Evolutionary conservation across 2,113 vertebrate genomes (phyloP), one percentile per base, ranked within the genome.

Genomic region (Myrmecobius fasciatus): DNA sequence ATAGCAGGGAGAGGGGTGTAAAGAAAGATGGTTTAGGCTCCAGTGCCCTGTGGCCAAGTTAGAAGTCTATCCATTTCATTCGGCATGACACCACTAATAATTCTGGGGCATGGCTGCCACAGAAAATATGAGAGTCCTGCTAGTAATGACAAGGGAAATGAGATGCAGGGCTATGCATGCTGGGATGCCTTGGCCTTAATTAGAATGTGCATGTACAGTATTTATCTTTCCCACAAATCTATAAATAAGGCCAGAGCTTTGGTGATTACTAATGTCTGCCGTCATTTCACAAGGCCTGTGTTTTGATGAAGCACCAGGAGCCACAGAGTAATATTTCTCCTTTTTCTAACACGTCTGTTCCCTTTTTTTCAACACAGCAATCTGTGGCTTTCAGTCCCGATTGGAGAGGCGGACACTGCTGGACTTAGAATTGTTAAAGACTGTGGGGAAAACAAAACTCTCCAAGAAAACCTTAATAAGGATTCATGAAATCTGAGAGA

Each of bases 161-260:
- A 95, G 95, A 93, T 94, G 93, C 96, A 97, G 92, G 89, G 92
- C 94, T 92, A 4, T 89, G 95, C 94, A 94, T 96, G 92, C 97
- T 91, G 95, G 96, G 94, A 97, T 97, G 17, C 10, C 90, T 31
- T 67, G 89, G 95, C 89, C 95, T 97, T 98, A 97, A 96, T 97
- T 97, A 97, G 95, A 97, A 96, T 95, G 96, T 94, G 91, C 89
- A 89, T 95, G 95, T 95, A 95, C 75, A 91, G 93, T 97, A 97
- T 97, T 97, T 97, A 97, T 96, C 96, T 97, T 95, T 93, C 92
- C 48, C 92, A 90, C 91, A 51, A 94, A 96, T 94, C 94, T 94
- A 97, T 97, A 98, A 98, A 97, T 97, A 97, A 98, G 96, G 83
- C 94, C n/a, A 91, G 83, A 1, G n/a, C 93, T 60, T 28, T 91